phyloP scores from a whole-genome alignment of 1,140 invertebrate species.

The Drosophila tsacasi region DNA sequence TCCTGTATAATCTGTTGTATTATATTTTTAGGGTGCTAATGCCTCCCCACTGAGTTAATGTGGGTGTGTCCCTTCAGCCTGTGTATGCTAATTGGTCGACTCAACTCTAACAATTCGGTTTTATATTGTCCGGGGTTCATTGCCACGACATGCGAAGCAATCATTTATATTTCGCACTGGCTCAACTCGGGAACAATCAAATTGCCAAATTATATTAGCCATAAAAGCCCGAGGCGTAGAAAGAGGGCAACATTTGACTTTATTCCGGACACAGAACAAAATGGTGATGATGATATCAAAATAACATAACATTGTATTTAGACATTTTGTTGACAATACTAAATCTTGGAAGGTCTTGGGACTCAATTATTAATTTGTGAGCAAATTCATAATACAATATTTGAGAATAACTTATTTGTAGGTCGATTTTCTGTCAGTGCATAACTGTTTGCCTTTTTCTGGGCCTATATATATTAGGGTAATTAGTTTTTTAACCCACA shows the following conservation, averaged over 20 bases:
- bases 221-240: slow-evolving; percentile 27
- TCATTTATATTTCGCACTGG: slow-evolving; percentile 62
- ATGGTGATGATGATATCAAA: neutral
- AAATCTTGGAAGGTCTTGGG: no score
- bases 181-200: slow-evolving; percentile 41
- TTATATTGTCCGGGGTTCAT: slow-evolving; percentile 57
- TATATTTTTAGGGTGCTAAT: slow-evolving; percentile 19
- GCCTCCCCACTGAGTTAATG: neutral
- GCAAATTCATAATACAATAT: neutral
- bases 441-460: slow-evolving; percentile 16
- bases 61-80: slow-evolving; percentile 1
- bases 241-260: slow-evolving; percentile 15
- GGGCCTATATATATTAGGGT: slow-evolving; percentile 63
- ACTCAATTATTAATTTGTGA: neutral
- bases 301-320: neutral
- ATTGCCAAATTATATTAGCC: slow-evolving; percentile 68
- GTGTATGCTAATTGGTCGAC: slow-evolving; percentile 57
- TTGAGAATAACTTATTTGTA: no score
- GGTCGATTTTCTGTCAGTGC: slow-evolving; percentile 13
- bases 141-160: slow-evolving; percentile 76
- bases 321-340: neutral
- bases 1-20: neutral
- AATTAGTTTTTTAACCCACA: slow-evolving; percentile 76
- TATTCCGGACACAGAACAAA: slow-evolving; percentile 11
- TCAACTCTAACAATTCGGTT: slow-evolving; percentile 17